These are phyloP conservation scores for Apteryx owenii DNA, from an alignment of 2,113 vertebrate genomes.

Conservation along the genomic window DNA sequence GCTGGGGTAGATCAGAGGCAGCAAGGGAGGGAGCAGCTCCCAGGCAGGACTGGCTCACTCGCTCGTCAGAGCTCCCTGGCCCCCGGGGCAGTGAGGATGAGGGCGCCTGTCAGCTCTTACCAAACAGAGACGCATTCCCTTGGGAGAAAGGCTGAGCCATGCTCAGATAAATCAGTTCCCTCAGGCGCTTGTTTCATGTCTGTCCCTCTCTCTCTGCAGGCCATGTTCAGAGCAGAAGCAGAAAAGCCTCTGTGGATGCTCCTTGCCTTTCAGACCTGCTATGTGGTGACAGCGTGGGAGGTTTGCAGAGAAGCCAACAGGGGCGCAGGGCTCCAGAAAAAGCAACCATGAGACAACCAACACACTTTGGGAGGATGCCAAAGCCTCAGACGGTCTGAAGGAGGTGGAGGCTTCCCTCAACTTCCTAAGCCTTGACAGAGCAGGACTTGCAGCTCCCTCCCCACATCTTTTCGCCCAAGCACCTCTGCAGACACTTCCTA, in stretches of 20 bases:
- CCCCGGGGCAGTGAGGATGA: not conserved
- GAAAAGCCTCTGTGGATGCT: not conserved
- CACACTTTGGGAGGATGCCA: not conserved
- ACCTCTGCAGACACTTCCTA: not conserved
- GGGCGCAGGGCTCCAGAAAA: not conserved
- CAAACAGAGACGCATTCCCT: not conserved
- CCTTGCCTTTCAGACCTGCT: not conserved
- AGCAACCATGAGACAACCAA: not conserved
- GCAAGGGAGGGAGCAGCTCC: not conserved
- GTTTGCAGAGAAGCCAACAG: not conserved
- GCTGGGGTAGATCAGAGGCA: not conserved
- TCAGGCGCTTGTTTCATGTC: rapidly evolving
- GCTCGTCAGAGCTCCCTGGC: rapidly evolving
- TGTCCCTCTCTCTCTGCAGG: not conserved
- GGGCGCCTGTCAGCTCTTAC: not conserved
- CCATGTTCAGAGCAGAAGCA: not conserved
- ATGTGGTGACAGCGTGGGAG: not conserved
- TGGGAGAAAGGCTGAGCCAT: not conserved
- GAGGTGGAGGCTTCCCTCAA: not conserved
- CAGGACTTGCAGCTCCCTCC: not conserved
- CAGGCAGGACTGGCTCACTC: not conserved
- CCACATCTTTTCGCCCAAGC: not conserved
- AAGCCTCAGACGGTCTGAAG: rapidly evolving
- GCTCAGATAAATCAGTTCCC: not conserved
- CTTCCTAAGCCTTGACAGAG: not conserved